Evolutionary conservation across 2,113 vertebrate genomes (phyloP).

Genomic region (Brevimyrus niger): DNA sequence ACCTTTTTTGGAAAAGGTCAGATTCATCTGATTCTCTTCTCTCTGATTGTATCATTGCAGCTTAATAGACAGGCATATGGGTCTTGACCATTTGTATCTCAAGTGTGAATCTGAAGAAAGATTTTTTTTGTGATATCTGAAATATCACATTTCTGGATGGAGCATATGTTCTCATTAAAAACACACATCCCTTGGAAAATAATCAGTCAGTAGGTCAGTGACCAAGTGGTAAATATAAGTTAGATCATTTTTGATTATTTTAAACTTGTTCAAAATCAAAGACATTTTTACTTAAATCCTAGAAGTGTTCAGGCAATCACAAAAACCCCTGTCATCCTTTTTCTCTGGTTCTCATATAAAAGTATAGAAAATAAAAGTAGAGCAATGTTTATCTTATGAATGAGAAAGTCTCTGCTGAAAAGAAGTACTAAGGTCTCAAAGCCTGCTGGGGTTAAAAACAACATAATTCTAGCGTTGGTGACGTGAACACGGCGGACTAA

Average conservation of each 20-base stretch:
- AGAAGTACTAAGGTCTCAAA: not conserved
- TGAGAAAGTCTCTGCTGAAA: not conserved
- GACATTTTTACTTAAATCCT: not conserved
- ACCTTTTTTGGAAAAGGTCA: constrained; percentile 16
- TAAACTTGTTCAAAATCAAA: not conserved
- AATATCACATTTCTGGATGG: not conserved
- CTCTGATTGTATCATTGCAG: constrained; percentile 1
- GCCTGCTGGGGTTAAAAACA: not conserved
- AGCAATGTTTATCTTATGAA: not conserved
- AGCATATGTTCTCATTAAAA: not conserved
- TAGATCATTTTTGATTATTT: not conserved
- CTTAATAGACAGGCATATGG: constrained; percentile 2
- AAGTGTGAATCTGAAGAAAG: not conserved
- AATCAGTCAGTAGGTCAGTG: not conserved
- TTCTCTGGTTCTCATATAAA: not conserved
- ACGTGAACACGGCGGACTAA: not conserved
- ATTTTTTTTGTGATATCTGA: not conserved
- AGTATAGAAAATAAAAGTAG: not conserved
- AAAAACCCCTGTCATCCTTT: not conserved
- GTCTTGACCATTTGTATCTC: not conserved
- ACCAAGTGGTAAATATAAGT: not conserved
- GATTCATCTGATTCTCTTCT: constrained; percentile 3
- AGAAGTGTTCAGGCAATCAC: not conserved
- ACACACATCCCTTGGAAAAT: not conserved
- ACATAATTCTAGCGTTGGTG: not conserved